These are phyloP conservation scores for Gonioctena quinquepunctata DNA, from an alignment of 1,140 invertebrate species.

Conservation along the genomic window DNA sequence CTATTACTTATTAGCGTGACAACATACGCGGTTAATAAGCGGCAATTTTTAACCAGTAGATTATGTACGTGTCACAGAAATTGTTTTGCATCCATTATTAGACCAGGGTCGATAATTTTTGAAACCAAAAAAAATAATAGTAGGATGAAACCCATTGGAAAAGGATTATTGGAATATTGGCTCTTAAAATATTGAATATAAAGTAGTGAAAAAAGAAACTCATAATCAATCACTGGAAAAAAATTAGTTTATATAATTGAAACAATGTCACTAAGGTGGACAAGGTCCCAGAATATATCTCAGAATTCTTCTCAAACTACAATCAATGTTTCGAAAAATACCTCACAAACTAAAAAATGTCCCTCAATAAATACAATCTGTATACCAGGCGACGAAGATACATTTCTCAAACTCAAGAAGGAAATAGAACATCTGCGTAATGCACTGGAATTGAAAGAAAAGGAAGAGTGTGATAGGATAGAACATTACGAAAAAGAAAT, in stretches of 20 bases:
- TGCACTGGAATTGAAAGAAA: constrained; percentile 1
- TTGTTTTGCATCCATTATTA: too few species aligned
- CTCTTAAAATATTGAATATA: too few species aligned
- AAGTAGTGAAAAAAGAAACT: too few species aligned
- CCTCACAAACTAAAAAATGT: constrained; percentile 6
- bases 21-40: too few species aligned
- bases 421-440: background rate
- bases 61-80: too few species aligned
- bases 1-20: too few species aligned
- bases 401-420: background rate
- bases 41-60: too few species aligned
- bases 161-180: too few species aligned
- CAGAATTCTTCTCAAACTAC: background rate
- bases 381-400: background rate
- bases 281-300: constrained; percentile 5
- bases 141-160: too few species aligned
- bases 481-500: constrained; percentile 2
- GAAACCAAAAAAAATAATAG: too few species aligned
- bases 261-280: background rate
- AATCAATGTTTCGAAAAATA: background rate
- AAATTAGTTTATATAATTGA: background rate
- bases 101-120: too few species aligned
- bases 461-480: constrained; percentile 3
- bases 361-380: background rate
- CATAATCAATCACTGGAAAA: too few species aligned